A percentile compares a stretch with the other conserved stretches of the same genome.
These are phyloP conservation scores for Oryzias sinensis DNA, from an alignment of 2,797 vertebrate species.

Conservation along the genomic window DNA sequence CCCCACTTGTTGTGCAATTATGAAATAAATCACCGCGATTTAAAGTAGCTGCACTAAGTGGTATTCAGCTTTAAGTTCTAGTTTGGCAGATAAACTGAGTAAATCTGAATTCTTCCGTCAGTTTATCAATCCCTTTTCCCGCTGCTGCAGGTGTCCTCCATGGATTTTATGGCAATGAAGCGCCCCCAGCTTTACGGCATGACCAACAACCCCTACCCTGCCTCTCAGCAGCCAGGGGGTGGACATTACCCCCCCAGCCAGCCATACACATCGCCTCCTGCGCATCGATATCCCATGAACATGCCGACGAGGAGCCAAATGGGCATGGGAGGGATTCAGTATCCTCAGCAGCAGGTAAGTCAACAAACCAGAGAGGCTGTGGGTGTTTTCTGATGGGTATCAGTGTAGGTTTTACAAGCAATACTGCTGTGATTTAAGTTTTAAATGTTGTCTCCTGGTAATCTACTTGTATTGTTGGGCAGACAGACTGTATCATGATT, in stretches of 20 bases:
- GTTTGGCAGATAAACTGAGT: conserved; percentile 38
- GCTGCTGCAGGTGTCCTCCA: conserved; percentile 83
- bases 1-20: conserved; percentile 46
- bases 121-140: conserved; percentile 17
- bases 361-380: neutral
- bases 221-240: conserved; percentile 74
- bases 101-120: conserved; percentile 3
- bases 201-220: conserved; percentile 86
- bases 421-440: neutral
- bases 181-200: conserved; percentile 90
- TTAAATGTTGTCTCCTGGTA: neutral
- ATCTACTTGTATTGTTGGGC: no score
- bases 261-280: conserved; percentile 85
- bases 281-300: conserved; percentile 89
- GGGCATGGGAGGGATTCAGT: conserved; percentile 88
- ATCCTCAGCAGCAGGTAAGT: conserved; percentile 91
- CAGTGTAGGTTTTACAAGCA: neutral
- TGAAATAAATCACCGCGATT: conserved; percentile 54
- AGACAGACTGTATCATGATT: conserved; percentile 9
- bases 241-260: conserved; percentile 85
- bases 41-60: conserved; percentile 43
- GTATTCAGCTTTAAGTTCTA: conserved; percentile 41
- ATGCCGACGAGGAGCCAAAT: conserved; percentile 88
- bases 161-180: conserved; percentile 96
- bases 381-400: neutral